Evolutionary conservation across 2,888 invertebrate species (phyloP).

Genomic region (Cactoblastis cactorum): DNA sequence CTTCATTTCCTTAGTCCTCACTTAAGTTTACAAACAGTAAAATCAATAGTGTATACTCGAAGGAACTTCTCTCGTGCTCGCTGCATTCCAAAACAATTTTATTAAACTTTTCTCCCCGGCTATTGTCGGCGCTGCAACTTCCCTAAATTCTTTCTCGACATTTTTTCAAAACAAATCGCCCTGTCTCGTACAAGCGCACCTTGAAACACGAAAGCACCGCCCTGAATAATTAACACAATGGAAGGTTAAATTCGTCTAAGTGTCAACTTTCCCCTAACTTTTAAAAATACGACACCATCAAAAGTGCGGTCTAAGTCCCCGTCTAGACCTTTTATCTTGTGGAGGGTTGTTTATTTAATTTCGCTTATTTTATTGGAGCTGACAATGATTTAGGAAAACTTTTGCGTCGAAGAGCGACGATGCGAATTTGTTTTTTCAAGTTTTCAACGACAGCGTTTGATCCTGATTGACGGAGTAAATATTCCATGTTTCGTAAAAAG

Average conservation of each 20-base stretch:
- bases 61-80: constrained; percentile 60
- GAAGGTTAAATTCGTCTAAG: constrained; percentile 76
- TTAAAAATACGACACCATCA: constrained; percentile 73
- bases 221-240: constrained; percentile 79
- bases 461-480: constrained; percentile 70
- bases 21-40: constrained; percentile 35
- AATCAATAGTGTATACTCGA: constrained; percentile 56
- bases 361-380: constrained; percentile 71
- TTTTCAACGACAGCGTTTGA: constrained; percentile 49
- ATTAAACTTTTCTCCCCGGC: constrained; percentile 64
- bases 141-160: constrained; percentile 62
- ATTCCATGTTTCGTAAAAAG: constrained; percentile 43
- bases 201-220: constrained; percentile 69
- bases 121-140: constrained; percentile 58
- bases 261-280: constrained; percentile 76
- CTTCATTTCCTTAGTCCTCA: constrained; percentile 20
- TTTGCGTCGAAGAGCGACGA: constrained; percentile 41
- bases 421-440: constrained; percentile 42
- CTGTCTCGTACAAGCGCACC: constrained; percentile 67
- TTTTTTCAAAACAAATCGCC: constrained; percentile 71
- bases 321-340: constrained; percentile 73
- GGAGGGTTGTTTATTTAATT: constrained; percentile 74
- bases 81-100: constrained; percentile 73
- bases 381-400: constrained; percentile 72
- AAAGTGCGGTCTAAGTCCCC: constrained; percentile 67